phyloP scores from a whole-genome alignment of 2,888 invertebrate genomes.

The Napeogenes inachia region DNA sequence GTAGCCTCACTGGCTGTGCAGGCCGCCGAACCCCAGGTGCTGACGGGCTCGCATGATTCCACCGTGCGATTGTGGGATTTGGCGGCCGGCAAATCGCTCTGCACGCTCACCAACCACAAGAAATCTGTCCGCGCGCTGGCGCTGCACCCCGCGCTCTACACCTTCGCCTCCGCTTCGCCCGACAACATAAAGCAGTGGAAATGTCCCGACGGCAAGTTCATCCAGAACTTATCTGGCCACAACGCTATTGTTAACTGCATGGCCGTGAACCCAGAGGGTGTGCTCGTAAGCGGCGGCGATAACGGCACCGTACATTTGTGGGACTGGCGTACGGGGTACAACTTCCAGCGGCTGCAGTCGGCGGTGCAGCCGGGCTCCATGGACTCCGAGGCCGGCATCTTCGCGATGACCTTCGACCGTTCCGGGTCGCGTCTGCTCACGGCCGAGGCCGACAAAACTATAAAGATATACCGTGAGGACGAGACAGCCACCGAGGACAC shows the following conservation, averaged over 20 bases:
- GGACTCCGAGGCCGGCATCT: conserved; percentile 99
- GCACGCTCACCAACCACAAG: conserved; percentile 98
- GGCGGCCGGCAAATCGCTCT: conserved; percentile 94
- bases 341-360: conserved; percentile 95
- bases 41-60: conserved; percentile 96
- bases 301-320: conserved; percentile 98
- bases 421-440: conserved; percentile 97
- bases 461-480: conserved; percentile 99
- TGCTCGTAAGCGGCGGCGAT: conserved; percentile 98
- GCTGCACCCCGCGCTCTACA: conserved; percentile 88
- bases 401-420: conserved; percentile 95
- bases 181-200: conserved; percentile 99
- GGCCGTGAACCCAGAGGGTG: conserved; percentile 95
- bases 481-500: conserved; percentile 96
- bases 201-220: conserved; percentile 97
- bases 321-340: conserved; percentile 99
- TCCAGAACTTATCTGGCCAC: conserved; percentile 98
- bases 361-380: conserved; percentile 99
- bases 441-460: conserved; percentile 98
- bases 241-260: conserved; percentile 98
- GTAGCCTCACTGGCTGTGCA: conserved; percentile 97
- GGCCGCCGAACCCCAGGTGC: conserved; percentile 93
- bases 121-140: conserved; percentile 92
- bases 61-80: conserved; percentile 98
- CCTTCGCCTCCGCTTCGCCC: conserved; percentile 98